Base-by-base conservation (phyloP, 2,797 vertebrate species). In the Pantherophis alleghaniensis region DNA sequence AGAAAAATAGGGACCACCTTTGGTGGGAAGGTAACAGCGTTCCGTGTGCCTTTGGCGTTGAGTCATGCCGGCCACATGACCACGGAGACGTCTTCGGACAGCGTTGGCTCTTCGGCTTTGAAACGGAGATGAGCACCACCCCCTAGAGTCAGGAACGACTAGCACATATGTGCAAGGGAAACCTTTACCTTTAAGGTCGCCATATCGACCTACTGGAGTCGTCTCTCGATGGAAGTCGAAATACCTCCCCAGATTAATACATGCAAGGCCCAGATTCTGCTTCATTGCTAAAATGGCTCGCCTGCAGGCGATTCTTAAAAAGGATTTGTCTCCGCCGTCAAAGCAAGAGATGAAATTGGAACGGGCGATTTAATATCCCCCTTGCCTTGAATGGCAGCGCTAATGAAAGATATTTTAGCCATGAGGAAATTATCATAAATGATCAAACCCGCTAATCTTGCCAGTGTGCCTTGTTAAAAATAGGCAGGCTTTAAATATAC, bases 201-300 rank as follows among this genome's bases (percentile, higher is more conserved):
- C 47, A 7, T 22, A 10, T 22, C 18, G 0, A 42, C 74, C 7
- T 9, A 22, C 7, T 7, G 9, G 1, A 42, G 1, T 9, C 0
- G 1, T 24, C 37, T 83, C 37, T 47, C 20, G 0, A 12, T 47
- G 37, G 37, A 24, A 47, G 37, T 22, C 37, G 6, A 10, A 79
- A 22, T 42, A 42, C 32, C 32, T 4, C 74, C 74, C 9, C 18
- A 11, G 74, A 20, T 61, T 42, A 79, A 22, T 22, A 20, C 4
- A 79, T 0, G 69, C 69, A 22, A 79, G 20, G 20, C 20, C 37
- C 74, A 47, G 3, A 12, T 83, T 83, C 37, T 37, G 32, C 32
- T 28, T 47, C 20, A 1, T 5, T 4, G 20, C 9, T 2, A 12
- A 83, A 83, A 22, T 1, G 9, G 18, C 37, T 83, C 1, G 3